Evolutionary conservation across 2,888 invertebrate species (phyloP), one percentile per base, ranked within the genome.

Genomic region (Protodeltote pygarga): DNA sequence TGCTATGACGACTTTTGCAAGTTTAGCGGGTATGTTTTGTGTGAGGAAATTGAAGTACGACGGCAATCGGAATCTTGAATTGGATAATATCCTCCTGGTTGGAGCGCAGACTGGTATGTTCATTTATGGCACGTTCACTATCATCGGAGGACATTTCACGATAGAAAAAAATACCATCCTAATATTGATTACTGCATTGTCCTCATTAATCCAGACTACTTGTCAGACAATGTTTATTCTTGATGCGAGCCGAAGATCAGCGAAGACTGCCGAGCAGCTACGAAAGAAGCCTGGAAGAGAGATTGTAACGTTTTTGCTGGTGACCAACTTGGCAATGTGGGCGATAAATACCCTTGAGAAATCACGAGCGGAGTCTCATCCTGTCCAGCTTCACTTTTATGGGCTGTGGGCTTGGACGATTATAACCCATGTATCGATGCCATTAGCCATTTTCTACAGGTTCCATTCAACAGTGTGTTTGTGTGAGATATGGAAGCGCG

Each of bases 401-500:
- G 98, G 98, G 0, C 91, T 97, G 23, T 98, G 97, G 97, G 97
- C 97, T 19, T 98, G 98, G 98, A 97, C 98, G 8, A 97, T 98
- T 51, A 98, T 98, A 51, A 98, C 97, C 0, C 98, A 98, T 77
- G 97, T 98, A 1, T 97, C 97, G 1, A 97, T 98, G 95, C 98
- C 98, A 0, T 73, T 95, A 71, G 97, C 98, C 1, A 98, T 98
- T 54, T 98, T 98, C 89, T 98, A 98, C 88, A 94, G 98, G 50
- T 98, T 98, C 87, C 98, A 98, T 81, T 98, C 98, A 27, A 98
- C 98, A 0, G 98, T 98, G 1, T 98, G 98, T 79, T 93, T 98
- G 47, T 98, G 98, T 83, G 98, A 98, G 87, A 97, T 98, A 73
- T 98, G 98, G 98, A 98, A 98, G 87, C 93, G 96, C 65, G 97